These are phyloP conservation scores for Propithecus coquereli DNA, from an alignment of 2,113 vertebrate species.

Conservation along the genomic window DNA sequence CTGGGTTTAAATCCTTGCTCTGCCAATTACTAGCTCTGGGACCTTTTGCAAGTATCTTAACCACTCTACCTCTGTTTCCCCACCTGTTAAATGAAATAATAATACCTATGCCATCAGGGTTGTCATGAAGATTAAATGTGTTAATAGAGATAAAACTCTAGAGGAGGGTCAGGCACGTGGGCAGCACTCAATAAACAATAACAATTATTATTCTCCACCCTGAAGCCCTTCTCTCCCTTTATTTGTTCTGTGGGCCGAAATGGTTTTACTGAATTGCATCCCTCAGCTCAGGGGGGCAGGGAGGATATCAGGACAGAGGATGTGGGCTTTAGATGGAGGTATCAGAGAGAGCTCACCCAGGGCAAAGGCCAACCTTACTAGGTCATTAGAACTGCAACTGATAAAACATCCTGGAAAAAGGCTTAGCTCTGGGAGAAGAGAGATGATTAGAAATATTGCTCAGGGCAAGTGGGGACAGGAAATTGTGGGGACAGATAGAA, in stretches of 20 bases:
- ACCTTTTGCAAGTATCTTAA: conserved; percentile 5
- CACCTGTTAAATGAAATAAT: neutral
- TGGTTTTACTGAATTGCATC: neutral
- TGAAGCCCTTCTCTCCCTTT: neutral
- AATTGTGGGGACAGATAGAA: neutral
- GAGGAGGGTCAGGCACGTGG: neutral
- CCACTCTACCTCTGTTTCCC: neutral
- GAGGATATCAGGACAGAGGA: neutral
- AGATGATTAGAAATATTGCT: conserved; percentile 46
- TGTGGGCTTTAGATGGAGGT: neutral
- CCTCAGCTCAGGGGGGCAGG: neutral
- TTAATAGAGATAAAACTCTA: neutral
- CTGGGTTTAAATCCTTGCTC: neutral
- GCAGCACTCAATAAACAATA: neutral
- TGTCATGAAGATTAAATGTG: conserved; percentile 7
- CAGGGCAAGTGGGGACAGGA: neutral
- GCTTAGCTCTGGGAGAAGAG: neutral
- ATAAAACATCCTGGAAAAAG: neutral
- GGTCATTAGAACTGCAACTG: neutral
- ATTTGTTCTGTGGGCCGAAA: conserved; percentile 1
- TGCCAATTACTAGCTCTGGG: neutral
- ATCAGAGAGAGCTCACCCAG: neutral
- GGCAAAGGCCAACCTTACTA: neutral
- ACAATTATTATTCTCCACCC: neutral
- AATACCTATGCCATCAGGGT: neutral